A percentile compares a stretch with the other conserved stretches of the same genome.
These are phyloP conservation scores for Mythimna ferrago DNA, from an alignment of 2,888 invertebrate species.

Conservation along the genomic window DNA sequence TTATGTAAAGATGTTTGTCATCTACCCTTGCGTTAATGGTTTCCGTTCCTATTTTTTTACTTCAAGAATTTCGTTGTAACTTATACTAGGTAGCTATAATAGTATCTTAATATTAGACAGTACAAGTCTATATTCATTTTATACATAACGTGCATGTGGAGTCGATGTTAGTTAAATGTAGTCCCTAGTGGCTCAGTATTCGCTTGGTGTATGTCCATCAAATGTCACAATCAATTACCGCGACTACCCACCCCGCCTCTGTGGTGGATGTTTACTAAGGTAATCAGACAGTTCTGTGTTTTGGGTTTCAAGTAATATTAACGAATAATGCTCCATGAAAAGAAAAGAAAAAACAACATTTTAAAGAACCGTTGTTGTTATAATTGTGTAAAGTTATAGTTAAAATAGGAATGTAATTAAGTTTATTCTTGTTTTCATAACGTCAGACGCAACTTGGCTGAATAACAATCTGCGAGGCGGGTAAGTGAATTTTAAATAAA, in stretches of 20 bases:
- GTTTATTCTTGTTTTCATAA: conserved; percentile 84
- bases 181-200: conserved; percentile 81
- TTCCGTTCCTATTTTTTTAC: too few species aligned
- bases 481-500: conserved; percentile 90
- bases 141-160: conserved; percentile 54
- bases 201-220: conserved; percentile 85
- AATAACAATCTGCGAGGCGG: conserved; percentile 86
- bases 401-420: conserved; percentile 81
- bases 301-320: conserved; percentile 14
- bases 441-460: conserved; percentile 79
- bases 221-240: conserved; percentile 89
- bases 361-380: conserved; percentile 28
- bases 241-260: conserved; percentile 71
- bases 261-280: conserved; percentile 67
- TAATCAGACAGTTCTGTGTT: conserved; percentile 79
- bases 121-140: conserved; percentile 11
- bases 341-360: conserved; percentile 39
- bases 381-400: conserved; percentile 52
- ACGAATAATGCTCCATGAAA: conserved; percentile 7
- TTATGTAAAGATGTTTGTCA: too few species aligned
- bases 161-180: conserved; percentile 64
- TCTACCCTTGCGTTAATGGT: too few species aligned
- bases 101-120: conserved; percentile 20
- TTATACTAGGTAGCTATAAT: background rate
- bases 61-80: background rate